Conservation (phyloP, 2,113 vertebrate species). For the Peromyscus californicus region DNA sequence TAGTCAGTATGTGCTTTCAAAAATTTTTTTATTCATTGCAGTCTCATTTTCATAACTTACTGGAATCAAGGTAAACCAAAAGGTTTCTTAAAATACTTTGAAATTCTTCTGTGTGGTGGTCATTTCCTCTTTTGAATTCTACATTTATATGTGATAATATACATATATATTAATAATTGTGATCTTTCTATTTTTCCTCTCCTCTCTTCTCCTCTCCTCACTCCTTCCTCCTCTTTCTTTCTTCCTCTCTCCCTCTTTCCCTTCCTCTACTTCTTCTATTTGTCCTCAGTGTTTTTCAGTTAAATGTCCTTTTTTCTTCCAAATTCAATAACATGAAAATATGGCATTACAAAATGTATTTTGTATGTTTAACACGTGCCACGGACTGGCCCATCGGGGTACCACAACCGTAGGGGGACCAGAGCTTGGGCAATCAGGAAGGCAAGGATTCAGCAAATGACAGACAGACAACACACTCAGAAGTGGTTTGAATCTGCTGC, state of each 20-base stretch:
- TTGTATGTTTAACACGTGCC: background rate
- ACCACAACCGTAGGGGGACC: too few species aligned
- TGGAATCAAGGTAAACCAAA: background rate
- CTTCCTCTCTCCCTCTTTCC: background rate
- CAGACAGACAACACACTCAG: too few species aligned
- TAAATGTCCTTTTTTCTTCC: background rate
- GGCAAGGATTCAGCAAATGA: too few species aligned
- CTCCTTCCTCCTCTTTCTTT: too few species aligned
- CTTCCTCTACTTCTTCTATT: background rate
- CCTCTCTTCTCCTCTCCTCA: background rate
- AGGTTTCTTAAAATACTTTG: background rate
- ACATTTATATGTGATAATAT: background rate
- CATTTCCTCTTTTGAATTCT: background rate
- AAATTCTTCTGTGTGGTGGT: background rate
- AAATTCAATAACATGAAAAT: background rate
- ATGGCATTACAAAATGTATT: background rate
- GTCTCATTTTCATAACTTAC: background rate
- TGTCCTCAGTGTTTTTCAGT: background rate
- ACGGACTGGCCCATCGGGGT: too few species aligned
- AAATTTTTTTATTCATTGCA: background rate
- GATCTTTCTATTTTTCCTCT: too few species aligned
- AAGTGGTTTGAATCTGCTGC: too few species aligned
- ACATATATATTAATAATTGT: too few species aligned
- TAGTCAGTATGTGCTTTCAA: background rate
- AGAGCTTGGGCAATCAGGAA: too few species aligned